Percentiles rank a stretch among this genome's conserved stretches.
Evolutionary conservation across 2,113 vertebrate genomes (phyloP).

Genomic region (Gymnogyps californianus): DNA sequence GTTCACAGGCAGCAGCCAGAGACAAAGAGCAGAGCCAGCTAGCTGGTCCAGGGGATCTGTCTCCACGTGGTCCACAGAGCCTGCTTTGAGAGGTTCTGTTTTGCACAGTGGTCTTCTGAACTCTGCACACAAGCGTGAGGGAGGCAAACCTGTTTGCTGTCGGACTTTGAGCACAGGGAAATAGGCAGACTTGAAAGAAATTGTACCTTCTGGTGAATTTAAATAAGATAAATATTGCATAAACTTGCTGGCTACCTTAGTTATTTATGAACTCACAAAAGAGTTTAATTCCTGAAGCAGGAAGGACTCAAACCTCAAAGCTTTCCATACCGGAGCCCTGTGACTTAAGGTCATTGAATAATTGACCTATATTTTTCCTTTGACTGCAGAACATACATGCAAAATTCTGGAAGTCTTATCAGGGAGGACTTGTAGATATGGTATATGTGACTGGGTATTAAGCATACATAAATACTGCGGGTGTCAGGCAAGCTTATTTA

Average conservation of each 20-base stretch:
- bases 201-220: not conserved
- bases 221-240: conserved; percentile 1
- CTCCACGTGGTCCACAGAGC: not conserved
- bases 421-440: not conserved
- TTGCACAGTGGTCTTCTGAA: not conserved
- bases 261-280: not conserved
- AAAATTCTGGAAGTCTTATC: not conserved
- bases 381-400: not conserved
- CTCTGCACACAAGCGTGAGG: not conserved
- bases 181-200: not conserved
- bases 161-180: not conserved
- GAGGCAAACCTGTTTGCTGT: not conserved
- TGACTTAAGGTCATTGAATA: not conserved
- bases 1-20: not conserved
- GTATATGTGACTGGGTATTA: not conserved
- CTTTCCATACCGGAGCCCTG: not conserved
- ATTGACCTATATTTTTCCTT: not conserved
- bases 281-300: not conserved
- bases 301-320: not conserved
- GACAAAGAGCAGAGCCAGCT: not conserved
- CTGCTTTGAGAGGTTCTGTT: not conserved
- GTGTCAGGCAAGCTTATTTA: not conserved
- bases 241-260: not conserved
- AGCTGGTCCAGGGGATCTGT: not conserved
- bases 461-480: not conserved